Percentiles rank a stretch among this genome's conserved stretches.
These are phyloP conservation scores for Gorsachius magnificus DNA, from an alignment of 2,797 vertebrate species.

Conservation along the genomic window DNA sequence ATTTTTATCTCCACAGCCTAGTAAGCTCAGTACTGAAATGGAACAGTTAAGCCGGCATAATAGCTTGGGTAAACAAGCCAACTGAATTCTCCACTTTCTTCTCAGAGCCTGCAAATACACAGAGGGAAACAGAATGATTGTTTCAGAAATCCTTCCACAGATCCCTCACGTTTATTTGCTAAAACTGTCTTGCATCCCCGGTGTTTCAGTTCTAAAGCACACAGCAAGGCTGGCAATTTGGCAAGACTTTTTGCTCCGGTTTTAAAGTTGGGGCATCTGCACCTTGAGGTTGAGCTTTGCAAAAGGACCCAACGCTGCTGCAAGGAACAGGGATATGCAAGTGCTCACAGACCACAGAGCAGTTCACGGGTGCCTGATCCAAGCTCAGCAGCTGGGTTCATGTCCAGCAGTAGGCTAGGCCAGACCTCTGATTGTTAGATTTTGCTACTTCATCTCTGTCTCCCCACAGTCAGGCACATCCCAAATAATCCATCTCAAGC, in stretches of 20 bases:
- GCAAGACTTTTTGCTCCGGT: background rate
- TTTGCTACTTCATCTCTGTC: background rate
- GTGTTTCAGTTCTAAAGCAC: background rate
- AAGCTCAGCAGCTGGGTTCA: background rate
- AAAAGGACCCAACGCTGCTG: background rate
- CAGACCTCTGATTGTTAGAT: background rate
- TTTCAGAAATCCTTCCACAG: constrained; percentile 20
- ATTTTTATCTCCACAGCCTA: constrained; percentile 13
- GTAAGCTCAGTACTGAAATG: background rate
- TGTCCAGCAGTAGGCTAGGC: rapidly evolving
- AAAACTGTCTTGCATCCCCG: background rate
- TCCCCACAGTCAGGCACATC: background rate
- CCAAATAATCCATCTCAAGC: background rate
- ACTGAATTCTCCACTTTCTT: constrained; percentile 20
- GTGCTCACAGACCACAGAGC: background rate
- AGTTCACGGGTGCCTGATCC: rapidly evolving
- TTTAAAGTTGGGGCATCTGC: background rate
- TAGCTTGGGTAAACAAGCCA: constrained; percentile 29
- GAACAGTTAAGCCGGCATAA: background rate
- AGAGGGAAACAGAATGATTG: constrained; percentile 25
- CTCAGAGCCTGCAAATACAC: background rate
- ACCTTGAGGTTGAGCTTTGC: background rate
- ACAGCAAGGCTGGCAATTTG: background rate
- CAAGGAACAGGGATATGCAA: background rate
- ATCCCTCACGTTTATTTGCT: background rate